These are phyloP conservation scores for Drosophila arawakana DNA, from an alignment of 1,140 invertebrate species.

Conservation along the genomic window DNA sequence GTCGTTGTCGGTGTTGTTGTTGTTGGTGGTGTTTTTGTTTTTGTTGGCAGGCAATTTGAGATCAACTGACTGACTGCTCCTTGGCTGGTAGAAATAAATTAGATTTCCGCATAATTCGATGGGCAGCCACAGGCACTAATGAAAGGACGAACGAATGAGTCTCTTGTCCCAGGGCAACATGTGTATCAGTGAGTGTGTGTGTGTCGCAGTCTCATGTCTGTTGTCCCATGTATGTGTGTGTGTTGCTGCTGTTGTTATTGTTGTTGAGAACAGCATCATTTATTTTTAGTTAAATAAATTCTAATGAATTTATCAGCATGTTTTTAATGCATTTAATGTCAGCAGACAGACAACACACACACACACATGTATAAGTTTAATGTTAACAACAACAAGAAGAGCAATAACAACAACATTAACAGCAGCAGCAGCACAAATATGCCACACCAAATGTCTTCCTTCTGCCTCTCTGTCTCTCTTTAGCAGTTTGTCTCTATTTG, in stretches of 20 bases:
- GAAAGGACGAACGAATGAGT: slow-evolving; percentile 35
- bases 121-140: slow-evolving; percentile 61
- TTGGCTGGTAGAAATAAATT: slow-evolving; percentile 59
- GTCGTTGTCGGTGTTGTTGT: background rate
- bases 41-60: slow-evolving; percentile 40
- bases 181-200: slow-evolving; percentile 2
- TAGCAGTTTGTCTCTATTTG: slow-evolving; percentile 16
- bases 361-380: slow-evolving; percentile 63
- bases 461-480: slow-evolving; percentile 20
- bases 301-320: slow-evolving; percentile 73
- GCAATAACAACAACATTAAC: slow-evolving; percentile 45
- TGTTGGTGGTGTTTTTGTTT: slow-evolving; percentile 9
- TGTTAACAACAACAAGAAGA: slow-evolving; percentile 58
- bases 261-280: slow-evolving; percentile 24
- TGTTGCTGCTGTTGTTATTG: slow-evolving; percentile 5
- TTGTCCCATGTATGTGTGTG: background rate
- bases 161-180: slow-evolving; percentile 2
- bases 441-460: slow-evolving; percentile 46
- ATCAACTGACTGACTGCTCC: slow-evolving; percentile 40
- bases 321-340: slow-evolving; percentile 65
- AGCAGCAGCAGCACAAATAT: slow-evolving; percentile 55
- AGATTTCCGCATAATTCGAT: slow-evolving; percentile 61
- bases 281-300: slow-evolving; percentile 74
- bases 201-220: background rate
- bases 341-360: slow-evolving; percentile 30